These are phyloP conservation scores for Exocentrus adspersus DNA, from an alignment of 2,888 invertebrate species.

Conservation along the genomic window DNA sequence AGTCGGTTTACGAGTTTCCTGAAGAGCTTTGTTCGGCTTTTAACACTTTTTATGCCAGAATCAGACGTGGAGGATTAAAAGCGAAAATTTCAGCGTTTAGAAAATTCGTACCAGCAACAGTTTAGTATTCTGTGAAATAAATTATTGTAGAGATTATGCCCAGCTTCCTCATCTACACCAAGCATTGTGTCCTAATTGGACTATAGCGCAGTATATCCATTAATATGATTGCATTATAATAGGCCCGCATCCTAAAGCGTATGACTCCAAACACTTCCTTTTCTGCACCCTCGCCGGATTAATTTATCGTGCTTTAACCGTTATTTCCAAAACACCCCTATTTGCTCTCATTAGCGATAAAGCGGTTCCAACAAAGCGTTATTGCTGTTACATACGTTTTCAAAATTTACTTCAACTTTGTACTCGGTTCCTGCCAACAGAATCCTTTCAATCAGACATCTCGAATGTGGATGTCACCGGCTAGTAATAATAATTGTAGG, in stretches of 20 bases:
- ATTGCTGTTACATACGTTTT: neutral
- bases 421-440: too few relatives aligned
- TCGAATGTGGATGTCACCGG: neutral
- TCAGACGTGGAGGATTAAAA: too few relatives aligned
- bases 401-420: neutral
- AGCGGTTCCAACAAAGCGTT: constrained; percentile 10
- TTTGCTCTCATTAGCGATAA: constrained; percentile 45
- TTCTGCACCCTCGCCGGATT: constrained; percentile 32
- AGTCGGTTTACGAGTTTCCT: neutral
- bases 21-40: neutral
- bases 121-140: too few relatives aligned
- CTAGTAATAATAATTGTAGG: constrained; percentile 22
- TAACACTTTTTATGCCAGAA: neutral
- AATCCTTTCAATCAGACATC: neutral
- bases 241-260: constrained; percentile 51
- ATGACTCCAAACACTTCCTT: constrained; percentile 39
- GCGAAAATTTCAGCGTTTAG: too few relatives aligned
- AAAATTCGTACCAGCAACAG: too few relatives aligned
- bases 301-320: constrained; percentile 40
- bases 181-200: constrained; percentile 45
- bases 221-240: constrained; percentile 51
- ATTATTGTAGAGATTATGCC: constrained; percentile 12
- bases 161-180: constrained; percentile 15
- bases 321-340: constrained; percentile 48
- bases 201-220: constrained; percentile 52